Conservation (phyloP, 2,797 vertebrate genomes). For the Urocyon cinereoargenteus region DNA sequence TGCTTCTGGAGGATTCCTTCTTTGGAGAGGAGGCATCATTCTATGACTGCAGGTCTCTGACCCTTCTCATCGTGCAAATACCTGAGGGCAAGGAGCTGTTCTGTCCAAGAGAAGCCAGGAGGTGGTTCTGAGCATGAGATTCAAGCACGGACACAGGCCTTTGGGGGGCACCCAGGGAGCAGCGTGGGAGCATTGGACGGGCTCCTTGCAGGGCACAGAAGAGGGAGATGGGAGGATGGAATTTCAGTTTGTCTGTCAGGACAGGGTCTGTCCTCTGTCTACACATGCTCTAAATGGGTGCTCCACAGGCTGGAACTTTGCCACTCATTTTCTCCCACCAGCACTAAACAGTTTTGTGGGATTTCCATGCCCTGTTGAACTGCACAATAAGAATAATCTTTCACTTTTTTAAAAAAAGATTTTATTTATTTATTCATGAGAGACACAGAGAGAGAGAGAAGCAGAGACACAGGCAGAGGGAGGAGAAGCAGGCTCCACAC, state of each 20-base stretch:
- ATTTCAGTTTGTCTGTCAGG: not conserved
- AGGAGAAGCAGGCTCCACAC: too few relatives aligned
- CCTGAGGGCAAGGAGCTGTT: not conserved
- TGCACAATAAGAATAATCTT: not conserved
- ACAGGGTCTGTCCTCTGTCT: not conserved
- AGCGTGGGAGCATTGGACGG: rapidly evolving
- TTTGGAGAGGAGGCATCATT: not conserved
- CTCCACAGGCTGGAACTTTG: not conserved
- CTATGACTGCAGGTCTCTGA: not conserved
- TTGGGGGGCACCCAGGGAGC: rapidly evolving
- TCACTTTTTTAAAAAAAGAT: not conserved
- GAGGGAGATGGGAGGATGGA: not conserved
- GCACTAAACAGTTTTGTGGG: not conserved
- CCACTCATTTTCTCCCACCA: not conserved
- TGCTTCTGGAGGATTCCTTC: not conserved
- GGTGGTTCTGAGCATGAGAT: not conserved
- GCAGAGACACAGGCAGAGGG: too few relatives aligned
- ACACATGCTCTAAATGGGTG: not conserved
- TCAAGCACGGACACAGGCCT: not conserved
- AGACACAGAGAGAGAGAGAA: too few relatives aligned
- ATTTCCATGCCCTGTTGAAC: not conserved
- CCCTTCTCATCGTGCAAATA: not conserved
- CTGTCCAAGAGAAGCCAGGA: not conserved
- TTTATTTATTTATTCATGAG: too few relatives aligned
- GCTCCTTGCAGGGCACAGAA: too few relatives aligned